Evolutionary conservation across 64 coral and sea anemone species (phyloP).

Genomic region (Stichodactyla mertensii): DNA sequence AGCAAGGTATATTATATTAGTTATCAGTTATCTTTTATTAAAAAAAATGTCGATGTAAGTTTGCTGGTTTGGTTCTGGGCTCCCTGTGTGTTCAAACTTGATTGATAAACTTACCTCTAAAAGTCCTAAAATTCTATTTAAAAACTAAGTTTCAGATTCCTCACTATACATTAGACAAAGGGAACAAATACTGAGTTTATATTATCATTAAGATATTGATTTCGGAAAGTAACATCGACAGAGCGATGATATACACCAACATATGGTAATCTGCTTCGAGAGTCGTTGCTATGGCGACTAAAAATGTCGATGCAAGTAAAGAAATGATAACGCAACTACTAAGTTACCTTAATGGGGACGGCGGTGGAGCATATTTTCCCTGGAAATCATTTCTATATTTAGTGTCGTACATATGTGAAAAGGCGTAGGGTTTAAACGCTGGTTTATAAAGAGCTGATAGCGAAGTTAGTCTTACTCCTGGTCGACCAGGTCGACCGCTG

Average conservation of each 20-base stretch:
- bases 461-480: slow-evolving; percentile 38
- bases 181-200: too few relatives aligned
- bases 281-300: slow-evolving; percentile 57
- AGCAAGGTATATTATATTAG: too few relatives aligned
- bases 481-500: slow-evolving; percentile 16
- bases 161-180: too few relatives aligned
- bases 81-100: too few relatives aligned
- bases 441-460: slow-evolving; percentile 74
- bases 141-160: too few relatives aligned
- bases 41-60: too few relatives aligned
- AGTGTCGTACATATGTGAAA: slow-evolving; percentile 89
- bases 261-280: not conserved
- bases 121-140: too few relatives aligned
- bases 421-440: slow-evolving; percentile 80
- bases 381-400: slow-evolving; percentile 84
- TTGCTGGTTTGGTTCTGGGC: too few relatives aligned
- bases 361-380: slow-evolving; percentile 60
- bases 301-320: not conserved
- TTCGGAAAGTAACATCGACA: too few relatives aligned
- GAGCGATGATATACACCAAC: not conserved
- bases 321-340: not conserved
- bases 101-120: too few relatives aligned
- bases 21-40: too few relatives aligned
- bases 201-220: too few relatives aligned
- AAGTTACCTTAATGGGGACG: slow-evolving; percentile 65